Evolutionary conservation across 2,113 vertebrate genomes (phyloP), one percentile per base, ranked within the genome.

Genomic region (Boleophthalmus pectinirostris): DNA sequence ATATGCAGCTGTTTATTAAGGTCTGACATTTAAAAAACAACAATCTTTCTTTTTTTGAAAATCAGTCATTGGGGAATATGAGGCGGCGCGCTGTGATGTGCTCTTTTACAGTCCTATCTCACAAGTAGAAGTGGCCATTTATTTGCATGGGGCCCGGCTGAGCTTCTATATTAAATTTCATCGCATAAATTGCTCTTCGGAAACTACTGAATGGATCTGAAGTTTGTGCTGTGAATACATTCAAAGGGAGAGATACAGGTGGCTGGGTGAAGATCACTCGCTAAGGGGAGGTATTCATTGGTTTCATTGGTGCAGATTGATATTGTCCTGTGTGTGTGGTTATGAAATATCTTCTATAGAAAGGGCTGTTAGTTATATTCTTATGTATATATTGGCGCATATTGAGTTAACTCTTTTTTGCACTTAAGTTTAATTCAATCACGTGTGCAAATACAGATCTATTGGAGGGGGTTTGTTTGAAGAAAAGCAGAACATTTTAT

Each of bases 1-100:
- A 82, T 75, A 83, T 69, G 58, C 75, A 20, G 66, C 70, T 88
- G 84, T 89, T 90, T 90, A 91, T 91, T 90, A 88, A 66, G 66
- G 74, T 24, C 58, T 94, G 91, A 84, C 93, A 94, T 94, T 94
- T 92, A 63, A 77, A 85, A 92, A 81, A 68, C 82, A 86, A 74
- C 67, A 72, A 66, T 78, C 76, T 78, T 83, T 85, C 78, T 78
- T 75, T 85, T 83, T 85, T 80, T 85, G 73, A 84, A 82, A 64
- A 61, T 67, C 64, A 14, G 49, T 46, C 68, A 73, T 86, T 88
- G 63, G 63, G 77, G 78, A 88, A 90, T 88, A 88, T 80, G 82
- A 90, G 88, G 78, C 18, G 54, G 71, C 79, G 49, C 56, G 69
- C 74, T 73, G 82, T 81, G 80, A 87, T 75, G 71, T 90, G 91